Percentiles rank a stretch among this genome's conserved stretches.
These are phyloP conservation scores for Lucilia cuprina DNA, from an alignment of 1,140 invertebrate genomes.

Conservation along the genomic window DNA sequence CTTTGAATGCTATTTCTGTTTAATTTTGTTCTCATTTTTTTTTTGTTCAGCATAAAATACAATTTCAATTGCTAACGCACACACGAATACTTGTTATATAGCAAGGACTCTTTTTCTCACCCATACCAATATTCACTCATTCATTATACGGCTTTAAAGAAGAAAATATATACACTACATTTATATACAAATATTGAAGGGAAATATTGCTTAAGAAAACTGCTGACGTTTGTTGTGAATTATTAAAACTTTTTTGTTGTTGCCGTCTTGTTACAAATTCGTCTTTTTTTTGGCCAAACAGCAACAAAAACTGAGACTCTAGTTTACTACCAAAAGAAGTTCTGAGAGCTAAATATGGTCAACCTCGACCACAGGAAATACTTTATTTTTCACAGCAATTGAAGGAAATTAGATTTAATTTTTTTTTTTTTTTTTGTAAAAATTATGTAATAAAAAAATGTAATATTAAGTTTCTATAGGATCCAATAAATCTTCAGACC, in stretches of 20 bases:
- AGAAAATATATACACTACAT: background rate
- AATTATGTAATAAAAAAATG: no score
- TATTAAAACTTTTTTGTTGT: constrained; percentile 51
- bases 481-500: no score
- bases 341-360: background rate
- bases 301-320: background rate
- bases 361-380: background rate
- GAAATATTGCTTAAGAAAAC: constrained; percentile 38
- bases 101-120: background rate
- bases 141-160: background rate
- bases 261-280: background rate
- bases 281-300: background rate
- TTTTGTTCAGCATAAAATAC: background rate
- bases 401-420: no score
- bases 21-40: background rate
- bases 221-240: constrained; percentile 58
- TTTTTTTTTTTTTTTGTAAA: no score
- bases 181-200: background rate
- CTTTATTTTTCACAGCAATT: background rate
- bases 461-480: no score
- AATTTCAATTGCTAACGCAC: background rate
- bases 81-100: background rate
- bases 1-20: background rate
- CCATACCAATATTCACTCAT: background rate
- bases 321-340: background rate